phyloP scores from a whole-genome alignment of 2,888 invertebrate species.

The Conchocele bisecta region DNA sequence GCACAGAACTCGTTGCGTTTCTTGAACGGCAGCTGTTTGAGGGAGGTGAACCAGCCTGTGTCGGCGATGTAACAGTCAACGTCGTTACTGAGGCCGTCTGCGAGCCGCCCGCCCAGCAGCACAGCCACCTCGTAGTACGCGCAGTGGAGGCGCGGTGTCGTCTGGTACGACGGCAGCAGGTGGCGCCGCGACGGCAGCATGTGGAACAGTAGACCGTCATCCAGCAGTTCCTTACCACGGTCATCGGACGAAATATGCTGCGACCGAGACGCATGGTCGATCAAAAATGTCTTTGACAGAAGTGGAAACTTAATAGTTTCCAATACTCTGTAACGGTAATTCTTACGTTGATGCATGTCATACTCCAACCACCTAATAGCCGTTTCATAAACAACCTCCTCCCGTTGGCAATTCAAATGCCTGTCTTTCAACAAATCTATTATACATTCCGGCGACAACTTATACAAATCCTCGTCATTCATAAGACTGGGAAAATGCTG shows the following conservation, averaged over 20 bases:
- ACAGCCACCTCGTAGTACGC: constrained; percentile 71
- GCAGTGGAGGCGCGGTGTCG: constrained; percentile 71
- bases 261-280: constrained; percentile 69
- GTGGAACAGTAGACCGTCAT: constrained; percentile 73
- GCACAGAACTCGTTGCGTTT: constrained; percentile 78
- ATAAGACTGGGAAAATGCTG: constrained; percentile 68
- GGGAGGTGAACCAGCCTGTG: constrained; percentile 67
- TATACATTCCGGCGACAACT: constrained; percentile 71
- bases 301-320: constrained; percentile 76
- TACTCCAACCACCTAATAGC: constrained; percentile 72
- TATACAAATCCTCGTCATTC: constrained; percentile 74
- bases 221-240: constrained; percentile 69
- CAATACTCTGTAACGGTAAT: constrained; percentile 63
- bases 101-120: constrained; percentile 72
- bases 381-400: constrained; percentile 73
- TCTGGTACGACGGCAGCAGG: constrained; percentile 74
- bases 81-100: constrained; percentile 77
- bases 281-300: constrained; percentile 68
- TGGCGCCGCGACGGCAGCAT: constrained; percentile 73
- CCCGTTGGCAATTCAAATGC: constrained; percentile 68
- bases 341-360: constrained; percentile 63
- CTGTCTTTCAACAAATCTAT: constrained; percentile 72
- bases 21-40: constrained; percentile 76
- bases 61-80: constrained; percentile 75
- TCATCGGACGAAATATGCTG: constrained; percentile 68